These are phyloP conservation scores for Brachynemurus nebulosus DNA, from an alignment of 2,888 invertebrate genomes.

Conservation along the genomic window DNA sequence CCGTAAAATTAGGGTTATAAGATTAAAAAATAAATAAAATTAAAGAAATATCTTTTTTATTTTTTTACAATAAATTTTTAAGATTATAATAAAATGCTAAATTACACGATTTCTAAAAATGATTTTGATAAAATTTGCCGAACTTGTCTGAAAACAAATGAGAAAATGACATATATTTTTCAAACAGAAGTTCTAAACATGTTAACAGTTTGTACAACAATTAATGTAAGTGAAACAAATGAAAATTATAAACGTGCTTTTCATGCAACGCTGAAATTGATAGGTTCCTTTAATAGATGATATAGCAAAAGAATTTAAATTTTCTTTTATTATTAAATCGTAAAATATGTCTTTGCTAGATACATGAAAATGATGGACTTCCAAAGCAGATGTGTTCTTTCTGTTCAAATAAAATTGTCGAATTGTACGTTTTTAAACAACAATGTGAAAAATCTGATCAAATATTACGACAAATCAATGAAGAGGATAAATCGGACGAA, in stretches of 20 bases:
- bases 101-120: neutral
- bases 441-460: constrained; percentile 34
- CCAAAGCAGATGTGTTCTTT: constrained; percentile 34
- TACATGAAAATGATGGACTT: constrained; percentile 32
- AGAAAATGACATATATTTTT: constrained; percentile 28
- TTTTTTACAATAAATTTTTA: neutral
- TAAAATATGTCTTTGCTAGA: constrained; percentile 7
- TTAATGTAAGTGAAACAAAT: no score
- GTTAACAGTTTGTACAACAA: constrained; percentile 26
- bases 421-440: constrained; percentile 35
- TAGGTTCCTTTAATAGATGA: no score
- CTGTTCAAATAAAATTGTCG: constrained; percentile 32
- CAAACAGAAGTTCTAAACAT: constrained; percentile 32
- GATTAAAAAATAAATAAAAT: no score
- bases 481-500: no score
- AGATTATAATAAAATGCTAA: neutral
- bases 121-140: constrained; percentile 33
- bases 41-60: no score
- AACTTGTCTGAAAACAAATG: constrained; percentile 31
- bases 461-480: constrained; percentile 24
- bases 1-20: no score
- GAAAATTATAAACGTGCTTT: no score
- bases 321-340: no score
- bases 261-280: no score
- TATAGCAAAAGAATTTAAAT: no score